These are phyloP conservation scores for Nesogale talazaci DNA, from an alignment of 2,113 vertebrate genomes.

Conservation along the genomic window DNA sequence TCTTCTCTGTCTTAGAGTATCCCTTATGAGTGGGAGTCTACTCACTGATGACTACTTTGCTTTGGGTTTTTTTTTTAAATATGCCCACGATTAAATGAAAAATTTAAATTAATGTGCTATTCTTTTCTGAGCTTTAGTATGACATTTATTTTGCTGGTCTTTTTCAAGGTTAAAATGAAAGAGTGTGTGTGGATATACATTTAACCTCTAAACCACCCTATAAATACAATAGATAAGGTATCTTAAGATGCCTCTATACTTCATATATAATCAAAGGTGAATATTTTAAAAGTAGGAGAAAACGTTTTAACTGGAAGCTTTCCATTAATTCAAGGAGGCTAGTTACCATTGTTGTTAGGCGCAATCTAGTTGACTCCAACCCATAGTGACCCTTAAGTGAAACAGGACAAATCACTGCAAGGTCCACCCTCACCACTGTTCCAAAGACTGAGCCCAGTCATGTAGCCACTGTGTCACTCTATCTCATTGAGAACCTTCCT, in stretches of 20 bases:
- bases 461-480: no score
- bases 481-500: no score
- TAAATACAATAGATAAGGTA: not conserved
- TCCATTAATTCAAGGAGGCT: not conserved
- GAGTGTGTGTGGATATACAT: not conserved
- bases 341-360: no score
- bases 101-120: not conserved
- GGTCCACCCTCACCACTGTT: no score
- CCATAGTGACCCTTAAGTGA: no score
- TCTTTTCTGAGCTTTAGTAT: not conserved
- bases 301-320: not conserved
- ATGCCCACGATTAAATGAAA: not conserved
- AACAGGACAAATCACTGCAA: no score
- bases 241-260: not conserved
- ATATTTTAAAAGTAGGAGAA: not conserved
- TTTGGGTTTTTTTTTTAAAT: no score
- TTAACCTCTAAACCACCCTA: not conserved
- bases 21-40: no score
- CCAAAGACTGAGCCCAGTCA: no score
- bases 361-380: no score
- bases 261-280: not conserved
- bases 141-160: not conserved
- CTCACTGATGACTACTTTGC: no score
- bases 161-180: constrained; percentile 10
- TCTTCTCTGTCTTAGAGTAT: no score